A percentile compares a stretch with the other conserved stretches of the same genome.
These are phyloP conservation scores for Scyliorhinus canicula DNA, from an alignment of 2,797 vertebrate genomes.

Conservation along the genomic window DNA sequence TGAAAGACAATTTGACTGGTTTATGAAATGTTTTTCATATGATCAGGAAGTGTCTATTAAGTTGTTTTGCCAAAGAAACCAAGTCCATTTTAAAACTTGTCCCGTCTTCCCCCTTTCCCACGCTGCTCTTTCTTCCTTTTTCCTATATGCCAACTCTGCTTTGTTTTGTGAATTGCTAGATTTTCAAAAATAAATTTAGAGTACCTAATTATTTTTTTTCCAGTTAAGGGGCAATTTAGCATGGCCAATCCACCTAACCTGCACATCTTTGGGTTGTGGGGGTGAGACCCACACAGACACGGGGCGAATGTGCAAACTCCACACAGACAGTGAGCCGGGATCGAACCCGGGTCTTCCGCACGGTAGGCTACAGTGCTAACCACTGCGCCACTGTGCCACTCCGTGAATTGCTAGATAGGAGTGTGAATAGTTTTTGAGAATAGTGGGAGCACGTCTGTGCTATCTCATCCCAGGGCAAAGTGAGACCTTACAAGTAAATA, in stretches of 20 bases:
- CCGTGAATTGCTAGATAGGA: not conserved
- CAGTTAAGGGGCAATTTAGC: too few species aligned
- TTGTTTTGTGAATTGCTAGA: not conserved
- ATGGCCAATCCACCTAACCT: too few species aligned
- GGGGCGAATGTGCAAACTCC: too few species aligned
- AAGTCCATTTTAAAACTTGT: not conserved
- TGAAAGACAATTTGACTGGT: not conserved
- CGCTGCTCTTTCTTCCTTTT: not conserved
- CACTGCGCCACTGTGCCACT: too few species aligned
- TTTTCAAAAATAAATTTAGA: too few species aligned
- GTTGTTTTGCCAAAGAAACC: not conserved
- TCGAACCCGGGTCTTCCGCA: too few species aligned
- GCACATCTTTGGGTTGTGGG: too few species aligned
- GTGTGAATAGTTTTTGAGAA: not conserved
- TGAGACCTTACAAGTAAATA: not conserved
- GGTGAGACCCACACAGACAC: too few species aligned
- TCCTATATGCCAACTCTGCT: not conserved
- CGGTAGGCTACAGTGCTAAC: too few species aligned
- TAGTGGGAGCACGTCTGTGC: not conserved
- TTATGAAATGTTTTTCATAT: not conserved
- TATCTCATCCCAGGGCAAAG: not conserved
- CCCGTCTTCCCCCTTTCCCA: too few species aligned
- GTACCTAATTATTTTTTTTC: too few species aligned
- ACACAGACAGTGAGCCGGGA: too few species aligned
- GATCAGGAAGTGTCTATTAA: not conserved